Evolutionary conservation across 1,140 invertebrate species (phyloP).

Genomic region (Bombus affinis): DNA sequence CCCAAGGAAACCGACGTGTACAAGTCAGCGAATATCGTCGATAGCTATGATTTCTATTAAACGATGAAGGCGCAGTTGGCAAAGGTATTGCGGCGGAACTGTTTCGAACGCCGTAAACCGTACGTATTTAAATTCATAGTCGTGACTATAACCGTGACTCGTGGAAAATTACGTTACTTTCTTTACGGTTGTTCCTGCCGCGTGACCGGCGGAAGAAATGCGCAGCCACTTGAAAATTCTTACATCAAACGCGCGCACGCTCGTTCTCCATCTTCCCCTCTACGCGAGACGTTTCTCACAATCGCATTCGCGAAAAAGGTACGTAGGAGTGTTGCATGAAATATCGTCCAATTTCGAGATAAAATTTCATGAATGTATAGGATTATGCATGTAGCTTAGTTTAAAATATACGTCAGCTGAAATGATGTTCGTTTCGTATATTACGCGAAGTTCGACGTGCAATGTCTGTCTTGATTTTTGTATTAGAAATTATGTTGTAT

Average conservation of each 20-base stretch:
- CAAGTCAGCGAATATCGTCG: background rate
- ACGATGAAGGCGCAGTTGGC: slow-evolving; percentile 55
- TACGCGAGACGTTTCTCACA: background rate
- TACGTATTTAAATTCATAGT: slow-evolving; percentile 26
- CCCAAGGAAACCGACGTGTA: no score
- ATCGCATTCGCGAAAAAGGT: background rate
- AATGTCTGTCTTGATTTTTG: background rate
- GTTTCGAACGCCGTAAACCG: slow-evolving; percentile 20
- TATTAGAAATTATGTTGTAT: background rate
- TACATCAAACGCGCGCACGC: background rate
- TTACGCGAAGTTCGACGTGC: background rate
- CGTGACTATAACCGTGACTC: slow-evolving; percentile 38
- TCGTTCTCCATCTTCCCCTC: background rate
- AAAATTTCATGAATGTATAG: no score
- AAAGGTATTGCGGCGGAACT: slow-evolving; percentile 21
- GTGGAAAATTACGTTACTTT: slow-evolving; percentile 46
- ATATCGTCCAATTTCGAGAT: background rate
- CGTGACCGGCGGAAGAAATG: slow-evolving; percentile 16
- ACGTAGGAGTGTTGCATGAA: background rate
- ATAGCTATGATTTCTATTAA: slow-evolving; percentile 14
- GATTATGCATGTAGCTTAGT: no score
- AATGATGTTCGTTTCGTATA: background rate
- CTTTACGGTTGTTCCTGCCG: slow-evolving; percentile 19
- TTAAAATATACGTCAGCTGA: background rate
- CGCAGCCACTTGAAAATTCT: background rate